Percentiles rank a stretch among this genome's conserved stretches.
Conservation (phyloP, 2,888 invertebrate genomes). For the Endomychus coccineus region DNA sequence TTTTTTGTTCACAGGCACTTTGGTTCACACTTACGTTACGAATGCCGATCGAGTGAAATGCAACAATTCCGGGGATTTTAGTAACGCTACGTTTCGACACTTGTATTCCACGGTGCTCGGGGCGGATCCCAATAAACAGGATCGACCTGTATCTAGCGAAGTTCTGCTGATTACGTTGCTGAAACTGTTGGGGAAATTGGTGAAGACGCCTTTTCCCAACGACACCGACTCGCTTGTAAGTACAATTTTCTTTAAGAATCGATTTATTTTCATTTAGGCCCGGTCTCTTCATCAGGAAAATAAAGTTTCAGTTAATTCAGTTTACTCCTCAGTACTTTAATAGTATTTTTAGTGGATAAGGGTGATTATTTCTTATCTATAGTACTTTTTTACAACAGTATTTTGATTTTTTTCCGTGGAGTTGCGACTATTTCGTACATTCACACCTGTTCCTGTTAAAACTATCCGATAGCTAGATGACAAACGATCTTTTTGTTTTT, state of each 20-base stretch:
- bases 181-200: slow-evolving; percentile 54
- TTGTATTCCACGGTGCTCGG: slow-evolving; percentile 68
- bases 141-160: slow-evolving; percentile 62
- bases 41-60: slow-evolving; percentile 51
- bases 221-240: slow-evolving; percentile 28
- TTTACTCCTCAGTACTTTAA: not conserved
- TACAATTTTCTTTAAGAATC: slow-evolving; percentile 3
- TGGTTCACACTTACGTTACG: slow-evolving; percentile 49
- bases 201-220: slow-evolving; percentile 54
- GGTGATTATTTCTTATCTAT: not conserved
- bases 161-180: slow-evolving; percentile 64
- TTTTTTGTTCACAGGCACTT: no score
- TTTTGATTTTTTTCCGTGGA: no score
- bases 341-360: not conserved
- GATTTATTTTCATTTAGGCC: no score
- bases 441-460: not conserved
- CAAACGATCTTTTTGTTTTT: slow-evolving; percentile 5
- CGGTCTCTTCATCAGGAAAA: not conserved
- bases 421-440: no score
- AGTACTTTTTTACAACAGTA: not conserved
- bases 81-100: slow-evolving; percentile 55
- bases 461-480: not conserved
- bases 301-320: not conserved
- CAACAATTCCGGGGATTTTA: slow-evolving; percentile 46
- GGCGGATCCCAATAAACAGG: slow-evolving; percentile 53